Evolutionary conservation across 2,888 invertebrate genomes (phyloP), one percentile per base, ranked within the genome.

Genomic region (Cephus nigrinus): DNA sequence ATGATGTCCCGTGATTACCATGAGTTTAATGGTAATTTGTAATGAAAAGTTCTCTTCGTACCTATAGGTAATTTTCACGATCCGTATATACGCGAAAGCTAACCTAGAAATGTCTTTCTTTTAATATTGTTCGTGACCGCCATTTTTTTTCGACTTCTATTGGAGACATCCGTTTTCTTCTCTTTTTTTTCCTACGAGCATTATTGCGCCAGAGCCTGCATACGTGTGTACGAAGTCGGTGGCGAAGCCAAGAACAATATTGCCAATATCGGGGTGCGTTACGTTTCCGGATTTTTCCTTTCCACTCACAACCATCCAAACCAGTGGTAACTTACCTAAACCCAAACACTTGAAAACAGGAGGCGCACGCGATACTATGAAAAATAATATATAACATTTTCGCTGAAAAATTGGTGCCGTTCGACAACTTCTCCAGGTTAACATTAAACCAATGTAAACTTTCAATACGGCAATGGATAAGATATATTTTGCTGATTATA

Each of bases 191-290:
- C 55, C 23, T 55, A 23, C 23, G 55, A 55, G 55, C 23, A 55
- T 55, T 55, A 55, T 55, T 55, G 55, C 55, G 9, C 55, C 55
- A 23, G 23, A 23, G 55, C 23, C 55, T 55, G 55, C 75, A 69
- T 75, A 69, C 40, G 34, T 76, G 40, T 72, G 72, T 32, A 72
- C 31, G 72, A 72, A 33, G 69, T 69, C 35, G 12, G 31, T 69
- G 35, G 31, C 35, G 75, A 75, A 30, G 75, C 68, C n/a, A 31
- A n/a, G 68, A 77, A 74, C 73, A 34, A 74, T 74, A 77, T 77
- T 77, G 76, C 73, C 76, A 77, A 77, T 77, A 77, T 77, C 76
- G 74, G 68, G 73, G 76, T 76, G 55, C 71, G 76, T 73, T 76
- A 73, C 40, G 68, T 76, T 73, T 73, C 76, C 69, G 73, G 73